These are phyloP conservation scores for Merluccius polli DNA, from an alignment of 2,797 vertebrate species.

Conservation along the genomic window DNA sequence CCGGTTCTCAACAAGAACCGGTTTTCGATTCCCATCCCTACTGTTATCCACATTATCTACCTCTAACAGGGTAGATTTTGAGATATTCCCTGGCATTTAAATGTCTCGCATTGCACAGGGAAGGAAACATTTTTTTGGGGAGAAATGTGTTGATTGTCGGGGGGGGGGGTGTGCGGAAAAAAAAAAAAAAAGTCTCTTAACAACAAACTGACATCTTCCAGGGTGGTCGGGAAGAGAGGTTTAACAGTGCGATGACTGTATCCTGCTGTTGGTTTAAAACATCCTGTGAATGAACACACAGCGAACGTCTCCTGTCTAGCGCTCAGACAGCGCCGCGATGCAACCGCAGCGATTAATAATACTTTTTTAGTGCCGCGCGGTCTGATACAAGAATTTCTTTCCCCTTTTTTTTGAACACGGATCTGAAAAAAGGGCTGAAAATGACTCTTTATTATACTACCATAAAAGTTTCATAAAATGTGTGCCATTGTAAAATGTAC, in stretches of 20 bases:
- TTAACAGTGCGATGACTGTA: too few relatives aligned
- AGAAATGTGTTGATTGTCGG: too few relatives aligned
- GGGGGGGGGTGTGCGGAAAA: too few relatives aligned
- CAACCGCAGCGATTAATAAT: not conserved
- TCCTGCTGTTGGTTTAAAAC: not conserved
- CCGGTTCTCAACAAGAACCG: too few relatives aligned
- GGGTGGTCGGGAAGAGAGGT: not conserved
- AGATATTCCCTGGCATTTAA: not conserved
- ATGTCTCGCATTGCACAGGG: not conserved
- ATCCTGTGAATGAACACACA: constrained; percentile 1
- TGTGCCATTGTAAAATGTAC: too few relatives aligned
- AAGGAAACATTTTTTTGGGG: too few relatives aligned
- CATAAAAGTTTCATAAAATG: not conserved
- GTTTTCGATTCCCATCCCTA: too few relatives aligned
- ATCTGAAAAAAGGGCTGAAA: not conserved
- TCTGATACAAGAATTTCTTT: not conserved
- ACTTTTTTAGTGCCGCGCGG: not conserved
- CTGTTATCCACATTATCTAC: too few relatives aligned
- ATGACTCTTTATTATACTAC: not conserved
- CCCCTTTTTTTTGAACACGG: not conserved
- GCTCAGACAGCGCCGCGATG: not conserved
- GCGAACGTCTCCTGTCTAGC: not conserved
- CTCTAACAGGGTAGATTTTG: not conserved
- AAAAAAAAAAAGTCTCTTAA: too few relatives aligned
- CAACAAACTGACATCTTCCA: not conserved